Evolutionary conservation across 2,888 invertebrate species (phyloP).

Genomic region (Anarsia innoxiella): DNA sequence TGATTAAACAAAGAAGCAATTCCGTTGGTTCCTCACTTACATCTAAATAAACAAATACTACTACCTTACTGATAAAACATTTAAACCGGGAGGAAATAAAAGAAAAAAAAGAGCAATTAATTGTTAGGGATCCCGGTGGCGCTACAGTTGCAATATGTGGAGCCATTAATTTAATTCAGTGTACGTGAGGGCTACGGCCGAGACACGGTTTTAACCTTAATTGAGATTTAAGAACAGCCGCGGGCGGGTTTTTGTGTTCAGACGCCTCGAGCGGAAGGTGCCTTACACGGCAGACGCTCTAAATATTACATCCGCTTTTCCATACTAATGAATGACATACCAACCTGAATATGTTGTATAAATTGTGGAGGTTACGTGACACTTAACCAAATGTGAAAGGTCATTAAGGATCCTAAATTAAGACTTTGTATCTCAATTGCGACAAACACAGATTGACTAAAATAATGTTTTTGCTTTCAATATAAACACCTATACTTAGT

Average conservation of each 20-base stretch:
- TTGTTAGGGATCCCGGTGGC: constrained; percentile 44
- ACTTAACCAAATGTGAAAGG: too few relatives aligned
- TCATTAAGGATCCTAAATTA: too few relatives aligned
- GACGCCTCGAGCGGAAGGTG: constrained; percentile 19
- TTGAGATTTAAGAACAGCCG: constrained; percentile 72
- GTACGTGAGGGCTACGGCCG: constrained; percentile 53
- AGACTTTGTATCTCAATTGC: too few relatives aligned
- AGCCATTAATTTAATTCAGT: constrained; percentile 74
- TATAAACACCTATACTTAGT: too few relatives aligned
- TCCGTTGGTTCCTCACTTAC: constrained; percentile 23
- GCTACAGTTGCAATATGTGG: constrained; percentile 67
- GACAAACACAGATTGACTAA: too few relatives aligned
- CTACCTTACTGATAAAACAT: constrained; percentile 59
- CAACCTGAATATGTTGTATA: too few relatives aligned
- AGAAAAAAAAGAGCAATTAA: constrained; percentile 59
- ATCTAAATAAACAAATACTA: constrained; percentile 51
- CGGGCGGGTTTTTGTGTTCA: constrained; percentile 47
- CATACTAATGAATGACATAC: too few relatives aligned
- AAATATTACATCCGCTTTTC: too few relatives aligned
- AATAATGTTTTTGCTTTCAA: too few relatives aligned
- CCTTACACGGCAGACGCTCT: too few relatives aligned
- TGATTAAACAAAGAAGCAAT: constrained; percentile 35
- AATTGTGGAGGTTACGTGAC: too few relatives aligned
- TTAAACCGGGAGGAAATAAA: constrained; percentile 51
- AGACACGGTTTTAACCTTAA: constrained; percentile 73